phyloP scores from a whole-genome alignment of 2,797 vertebrate species.

The Sebastes ruberrimus region DNA sequence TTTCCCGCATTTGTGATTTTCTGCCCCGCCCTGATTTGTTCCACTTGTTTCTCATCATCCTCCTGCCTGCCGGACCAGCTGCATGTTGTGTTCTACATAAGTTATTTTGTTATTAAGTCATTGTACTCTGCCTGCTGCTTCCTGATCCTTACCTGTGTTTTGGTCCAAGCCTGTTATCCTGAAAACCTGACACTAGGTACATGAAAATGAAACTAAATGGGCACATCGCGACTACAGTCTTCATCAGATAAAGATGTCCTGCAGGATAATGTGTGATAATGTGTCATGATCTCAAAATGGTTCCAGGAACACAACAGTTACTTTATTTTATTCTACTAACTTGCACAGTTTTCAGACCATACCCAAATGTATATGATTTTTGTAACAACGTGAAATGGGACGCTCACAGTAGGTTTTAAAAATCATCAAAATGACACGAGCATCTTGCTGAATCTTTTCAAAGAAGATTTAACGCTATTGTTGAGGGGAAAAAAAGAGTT shows the following conservation, averaged over 20 bases:
- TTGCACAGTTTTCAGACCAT: neutral
- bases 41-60: too few species aligned
- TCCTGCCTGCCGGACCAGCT: too few species aligned
- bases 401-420: neutral
- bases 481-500: neutral
- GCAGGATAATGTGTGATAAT: slow-evolving; percentile 17
- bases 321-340: neutral
- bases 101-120: too few species aligned
- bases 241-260: slow-evolving; percentile 7
- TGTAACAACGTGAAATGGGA: neutral
- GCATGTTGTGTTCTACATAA: too few species aligned
- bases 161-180: too few species aligned
- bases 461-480: neutral
- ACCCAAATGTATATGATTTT: neutral
- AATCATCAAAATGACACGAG: neutral
- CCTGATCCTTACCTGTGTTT: too few species aligned
- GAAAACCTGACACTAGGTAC: neutral
- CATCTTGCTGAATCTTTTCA: neutral
- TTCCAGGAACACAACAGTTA: neutral
- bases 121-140: too few species aligned
- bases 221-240: neutral
- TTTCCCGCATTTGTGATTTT: too few species aligned
- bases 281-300: neutral
- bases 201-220: slow-evolving; percentile 11
- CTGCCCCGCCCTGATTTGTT: too few species aligned